These are phyloP conservation scores for Ips nitidus DNA, from an alignment of 1,140 invertebrate species.

Conservation along the genomic window DNA sequence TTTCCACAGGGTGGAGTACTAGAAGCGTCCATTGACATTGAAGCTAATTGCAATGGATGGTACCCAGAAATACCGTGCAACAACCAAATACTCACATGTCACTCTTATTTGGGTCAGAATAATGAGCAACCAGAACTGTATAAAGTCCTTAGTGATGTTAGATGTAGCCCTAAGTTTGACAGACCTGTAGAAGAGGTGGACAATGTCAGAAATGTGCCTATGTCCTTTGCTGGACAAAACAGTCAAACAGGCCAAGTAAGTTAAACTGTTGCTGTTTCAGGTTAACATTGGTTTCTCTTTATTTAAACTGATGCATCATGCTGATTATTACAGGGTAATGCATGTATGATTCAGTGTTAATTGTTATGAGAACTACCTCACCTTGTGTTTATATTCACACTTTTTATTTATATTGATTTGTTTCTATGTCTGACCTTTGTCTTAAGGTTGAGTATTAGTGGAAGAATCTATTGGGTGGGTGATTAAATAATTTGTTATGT, in stretches of 20 bases:
- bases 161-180: conserved; percentile 36
- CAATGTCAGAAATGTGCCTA: conserved; percentile 2
- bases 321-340: not conserved
- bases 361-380: too few relatives aligned
- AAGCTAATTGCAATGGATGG: conserved; percentile 33
- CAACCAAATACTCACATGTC: conserved; percentile 34
- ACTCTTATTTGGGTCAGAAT: conserved; percentile 31
- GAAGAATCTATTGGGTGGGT: too few relatives aligned
- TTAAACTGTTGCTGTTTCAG: not conserved
- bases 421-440: too few relatives aligned
- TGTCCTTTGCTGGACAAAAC: not conserved
- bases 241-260: not conserved
- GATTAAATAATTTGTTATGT: too few relatives aligned
- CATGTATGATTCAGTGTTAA: too few relatives aligned
- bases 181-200: conserved; percentile 31
- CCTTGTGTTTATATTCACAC: too few relatives aligned
- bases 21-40: conserved; percentile 34
- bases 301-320: too few relatives aligned
- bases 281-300: not conserved
- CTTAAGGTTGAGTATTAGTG: too few relatives aligned
- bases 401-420: too few relatives aligned
- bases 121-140: conserved; percentile 4
- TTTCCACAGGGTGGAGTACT: conserved; percentile 35
- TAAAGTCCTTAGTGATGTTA: conserved; percentile 35
- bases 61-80: conserved; percentile 38